Percentiles rank a stretch among this genome's conserved stretches.
Conservation (phyloP, 2,797 vertebrate species). For the Gouania willdenowi region DNA sequence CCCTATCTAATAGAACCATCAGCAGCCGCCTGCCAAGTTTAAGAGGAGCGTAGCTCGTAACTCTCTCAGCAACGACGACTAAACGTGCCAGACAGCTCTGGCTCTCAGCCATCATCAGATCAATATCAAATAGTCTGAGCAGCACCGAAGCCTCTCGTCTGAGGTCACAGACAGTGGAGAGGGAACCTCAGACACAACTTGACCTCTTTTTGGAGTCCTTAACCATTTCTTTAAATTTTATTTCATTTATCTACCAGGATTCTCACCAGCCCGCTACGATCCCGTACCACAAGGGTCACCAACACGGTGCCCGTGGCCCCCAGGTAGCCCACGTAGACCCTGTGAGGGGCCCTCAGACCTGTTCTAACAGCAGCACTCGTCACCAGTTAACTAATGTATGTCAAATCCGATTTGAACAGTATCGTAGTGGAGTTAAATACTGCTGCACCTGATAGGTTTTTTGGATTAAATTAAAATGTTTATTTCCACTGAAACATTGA, state of each 20-base stretch:
- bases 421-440: too few species aligned
- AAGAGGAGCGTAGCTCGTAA: constrained; percentile 43
- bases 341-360: too few species aligned
- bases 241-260: too few species aligned
- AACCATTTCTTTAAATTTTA: too few species aligned
- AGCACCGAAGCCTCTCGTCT: constrained; percentile 47
- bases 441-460: too few species aligned
- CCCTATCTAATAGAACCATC: constrained; percentile 54
- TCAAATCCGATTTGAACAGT: too few species aligned
- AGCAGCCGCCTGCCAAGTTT: constrained; percentile 45
- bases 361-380: too few species aligned
- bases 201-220: constrained; percentile 41
- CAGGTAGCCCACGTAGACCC: not conserved
- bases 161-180: constrained; percentile 39
- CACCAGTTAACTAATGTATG: too few species aligned
- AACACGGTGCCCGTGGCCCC: not conserved
- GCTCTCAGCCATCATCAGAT: constrained; percentile 34
- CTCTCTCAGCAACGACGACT: constrained; percentile 49
- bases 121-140: constrained; percentile 60
- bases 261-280: constrained; percentile 10
- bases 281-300: too few species aligned
- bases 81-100: constrained; percentile 51
- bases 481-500: too few species aligned
- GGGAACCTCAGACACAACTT: constrained; percentile 29
- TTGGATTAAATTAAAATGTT: too few species aligned